Percentiles rank a stretch among this genome's conserved stretches.
phyloP scores from a whole-genome alignment of 2,888 invertebrate genomes.

The Megaustenia siamemsis region DNA sequence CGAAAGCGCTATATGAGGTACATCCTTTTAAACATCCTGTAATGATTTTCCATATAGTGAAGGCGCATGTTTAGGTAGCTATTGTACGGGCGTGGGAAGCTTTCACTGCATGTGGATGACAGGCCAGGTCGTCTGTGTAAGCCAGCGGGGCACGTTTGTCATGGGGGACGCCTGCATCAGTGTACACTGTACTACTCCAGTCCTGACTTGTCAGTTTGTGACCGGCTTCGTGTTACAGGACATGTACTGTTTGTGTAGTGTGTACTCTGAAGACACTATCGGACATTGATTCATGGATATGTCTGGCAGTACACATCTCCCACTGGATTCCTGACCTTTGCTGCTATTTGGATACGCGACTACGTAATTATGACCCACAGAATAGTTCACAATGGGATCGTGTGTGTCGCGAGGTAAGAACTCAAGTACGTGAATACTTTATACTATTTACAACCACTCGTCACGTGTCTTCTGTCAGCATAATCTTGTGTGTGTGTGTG shows the following conservation, averaged over 20 bases:
- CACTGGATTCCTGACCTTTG: neutral
- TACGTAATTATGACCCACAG: neutral
- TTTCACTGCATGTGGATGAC: neutral
- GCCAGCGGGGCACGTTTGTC: neutral
- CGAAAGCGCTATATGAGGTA: no score
- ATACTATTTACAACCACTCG: no score
- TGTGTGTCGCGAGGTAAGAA: slow-evolving; percentile 15
- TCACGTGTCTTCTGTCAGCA: no score
- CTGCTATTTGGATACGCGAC: neutral
- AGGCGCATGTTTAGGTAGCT: no score
- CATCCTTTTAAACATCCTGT: no score
- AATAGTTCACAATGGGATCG: neutral
- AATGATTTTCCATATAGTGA: no score
- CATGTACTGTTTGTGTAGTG: neutral
- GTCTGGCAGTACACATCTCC: neutral
- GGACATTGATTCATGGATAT: neutral
- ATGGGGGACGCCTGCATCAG: neutral
- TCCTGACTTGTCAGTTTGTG: neutral
- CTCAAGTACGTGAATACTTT: neutral
- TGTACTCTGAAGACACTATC: neutral
- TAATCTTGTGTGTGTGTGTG: no score
- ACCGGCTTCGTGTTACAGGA: neutral
- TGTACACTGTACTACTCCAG: neutral
- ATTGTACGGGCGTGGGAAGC: neutral
- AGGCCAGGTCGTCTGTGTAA: neutral